Conservation (phyloP, 2,113 vertebrate genomes). For the Elanus axillaris region DNA sequence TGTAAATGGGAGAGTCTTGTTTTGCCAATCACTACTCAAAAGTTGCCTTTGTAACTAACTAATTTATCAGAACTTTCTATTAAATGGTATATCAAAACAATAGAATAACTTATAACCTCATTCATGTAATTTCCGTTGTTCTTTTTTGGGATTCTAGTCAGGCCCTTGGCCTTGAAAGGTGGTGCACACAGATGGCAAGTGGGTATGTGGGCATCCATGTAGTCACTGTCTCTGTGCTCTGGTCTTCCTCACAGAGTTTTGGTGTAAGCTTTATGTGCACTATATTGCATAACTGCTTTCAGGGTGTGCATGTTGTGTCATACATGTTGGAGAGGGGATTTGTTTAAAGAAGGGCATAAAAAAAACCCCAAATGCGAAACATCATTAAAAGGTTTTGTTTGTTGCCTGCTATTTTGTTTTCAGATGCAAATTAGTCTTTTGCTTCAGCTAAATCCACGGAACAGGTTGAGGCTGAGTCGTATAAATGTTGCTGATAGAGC, state of each 20-base stretch:
- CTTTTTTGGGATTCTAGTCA: not conserved
- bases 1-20: not conserved
- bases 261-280: accelerated
- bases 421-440: not conserved
- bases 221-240: accelerated
- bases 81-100: not conserved
- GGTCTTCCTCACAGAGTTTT: not conserved
- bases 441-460: not conserved
- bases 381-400: not conserved
- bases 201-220: accelerated
- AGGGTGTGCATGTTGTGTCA: no score
- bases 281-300: accelerated
- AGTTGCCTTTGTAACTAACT: not conserved
- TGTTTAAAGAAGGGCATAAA: not conserved
- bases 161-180: not conserved
- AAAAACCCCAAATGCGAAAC: not conserved
- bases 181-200: not conserved
- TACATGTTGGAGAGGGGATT: not conserved
- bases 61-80: not conserved
- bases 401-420: not conserved
- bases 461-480: not conserved
- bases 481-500: no score
- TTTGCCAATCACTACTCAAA: not conserved
- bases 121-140: not conserved
- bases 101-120: not conserved